A percentile compares a stretch with the other conserved stretches of the same genome.
phyloP scores from a whole-genome alignment of 2,797 vertebrate species.

The Acrossocheilus fasciatus region DNA sequence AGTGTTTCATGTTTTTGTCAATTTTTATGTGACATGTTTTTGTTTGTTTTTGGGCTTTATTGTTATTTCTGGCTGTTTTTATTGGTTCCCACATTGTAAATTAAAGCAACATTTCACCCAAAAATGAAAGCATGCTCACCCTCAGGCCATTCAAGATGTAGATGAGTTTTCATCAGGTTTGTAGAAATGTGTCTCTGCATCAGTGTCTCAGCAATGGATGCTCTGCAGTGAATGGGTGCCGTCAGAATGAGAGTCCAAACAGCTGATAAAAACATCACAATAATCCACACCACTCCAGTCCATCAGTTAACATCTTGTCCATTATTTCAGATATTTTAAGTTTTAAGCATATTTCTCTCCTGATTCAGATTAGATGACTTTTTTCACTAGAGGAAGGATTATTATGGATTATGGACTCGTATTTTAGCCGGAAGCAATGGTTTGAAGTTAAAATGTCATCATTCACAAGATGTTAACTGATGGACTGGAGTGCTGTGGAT shows the following conservation, averaged over 20 bases:
- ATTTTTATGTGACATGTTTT: not conserved
- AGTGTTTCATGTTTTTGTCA: not conserved
- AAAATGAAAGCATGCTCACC: not conserved
- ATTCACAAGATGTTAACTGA: too few species aligned
- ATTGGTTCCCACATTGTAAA: constrained; percentile 12
- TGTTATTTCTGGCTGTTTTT: constrained; percentile 18
- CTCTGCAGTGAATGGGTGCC: not conserved
- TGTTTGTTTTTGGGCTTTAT: not conserved
- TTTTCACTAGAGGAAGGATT: too few species aligned
- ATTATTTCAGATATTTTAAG: too few species aligned
- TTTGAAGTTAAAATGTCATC: too few species aligned
- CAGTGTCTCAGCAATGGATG: not conserved
- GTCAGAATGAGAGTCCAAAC: not conserved
- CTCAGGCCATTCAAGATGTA: not conserved
- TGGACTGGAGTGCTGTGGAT: not conserved
- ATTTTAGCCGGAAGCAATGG: too few species aligned
- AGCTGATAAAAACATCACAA: not conserved
- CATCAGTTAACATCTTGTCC: too few species aligned
- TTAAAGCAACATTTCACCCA: not conserved
- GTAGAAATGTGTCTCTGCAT: not conserved
- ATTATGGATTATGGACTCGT: too few species aligned
- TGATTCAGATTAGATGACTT: too few species aligned
- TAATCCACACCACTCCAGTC: too few species aligned
- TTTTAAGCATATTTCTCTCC: too few species aligned
- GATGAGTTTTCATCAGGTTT: not conserved